These are phyloP conservation scores for Pachyrhynchus sulphureomaculatus DNA, from an alignment of 1,140 invertebrate species.

Conservation along the genomic window DNA sequence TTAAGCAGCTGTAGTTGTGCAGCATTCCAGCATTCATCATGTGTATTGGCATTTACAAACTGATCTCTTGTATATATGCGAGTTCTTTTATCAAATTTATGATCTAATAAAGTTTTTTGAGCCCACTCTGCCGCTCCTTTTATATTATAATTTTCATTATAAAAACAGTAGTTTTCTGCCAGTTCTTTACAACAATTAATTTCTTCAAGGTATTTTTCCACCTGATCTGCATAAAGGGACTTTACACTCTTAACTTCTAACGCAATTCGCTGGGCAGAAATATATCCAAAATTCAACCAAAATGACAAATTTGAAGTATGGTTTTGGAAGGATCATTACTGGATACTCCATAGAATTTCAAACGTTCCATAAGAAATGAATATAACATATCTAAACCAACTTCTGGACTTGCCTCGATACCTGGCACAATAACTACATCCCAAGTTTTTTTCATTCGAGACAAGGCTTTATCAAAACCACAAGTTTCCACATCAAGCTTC, in stretches of 20 bases:
- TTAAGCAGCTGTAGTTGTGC: slow-evolving; percentile 78
- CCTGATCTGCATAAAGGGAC: slow-evolving; percentile 64
- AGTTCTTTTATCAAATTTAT: slow-evolving; percentile 76
- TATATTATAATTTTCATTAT: slow-evolving; percentile 79
- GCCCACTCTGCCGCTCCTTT: slow-evolving; percentile 83
- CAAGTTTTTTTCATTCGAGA: slow-evolving; percentile 49
- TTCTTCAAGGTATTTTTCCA: slow-evolving; percentile 83
- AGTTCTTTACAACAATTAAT: slow-evolving; percentile 83
- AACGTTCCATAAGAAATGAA: slow-evolving; percentile 68
- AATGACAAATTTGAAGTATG: slow-evolving; percentile 82
- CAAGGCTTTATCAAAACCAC: slow-evolving; percentile 61
- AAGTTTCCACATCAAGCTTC: slow-evolving; percentile 46
- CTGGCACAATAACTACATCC: background rate
- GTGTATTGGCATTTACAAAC: slow-evolving; percentile 72
- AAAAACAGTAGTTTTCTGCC: slow-evolving; percentile 90
- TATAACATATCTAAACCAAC: slow-evolving; percentile 74
- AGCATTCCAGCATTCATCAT: slow-evolving; percentile 91
- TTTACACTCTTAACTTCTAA: slow-evolving; percentile 71
- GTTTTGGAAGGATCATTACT: slow-evolving; percentile 80
- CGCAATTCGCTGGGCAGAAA: slow-evolving; percentile 80
- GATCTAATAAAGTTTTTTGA: slow-evolving; percentile 72
- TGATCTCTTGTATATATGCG: slow-evolving; percentile 73
- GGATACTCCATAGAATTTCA: slow-evolving; percentile 70
- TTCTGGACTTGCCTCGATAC: slow-evolving; percentile 60
- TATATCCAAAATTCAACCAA: slow-evolving; percentile 89